Evolutionary conservation across 2,888 invertebrate genomes (phyloP), one percentile per base, ranked within the genome.

Genomic region (Pterostichus niger): DNA sequence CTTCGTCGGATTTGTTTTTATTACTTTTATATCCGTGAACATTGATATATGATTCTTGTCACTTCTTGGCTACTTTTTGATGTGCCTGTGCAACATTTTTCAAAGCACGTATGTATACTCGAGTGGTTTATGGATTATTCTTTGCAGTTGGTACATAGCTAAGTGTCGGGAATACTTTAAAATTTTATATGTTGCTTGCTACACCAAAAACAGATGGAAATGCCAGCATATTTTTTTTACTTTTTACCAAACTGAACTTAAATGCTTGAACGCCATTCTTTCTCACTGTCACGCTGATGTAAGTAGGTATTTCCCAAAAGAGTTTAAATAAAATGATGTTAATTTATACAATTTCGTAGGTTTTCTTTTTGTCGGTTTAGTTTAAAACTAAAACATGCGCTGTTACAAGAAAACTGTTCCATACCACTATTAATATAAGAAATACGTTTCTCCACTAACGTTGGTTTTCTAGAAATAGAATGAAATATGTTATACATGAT

Each of bases 1-100:
- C 68, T 56, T 68, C 68, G 40, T 40, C 13, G 68, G 68, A 71
- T 71, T 71, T 71, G 68, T 71, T 71, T 44, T 71, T 71, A 71
- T 71, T 71, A 44, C 44, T 52, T 75, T 13, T 44, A 33, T 13
- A 75, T 49, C 75, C 31, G 49, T 49, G n/a, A n/a, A 68, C 77
- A 15, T 56, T 79, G 79, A 79, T 64, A 79, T 79, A 79, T 79
- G 79, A 79, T 46, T 64, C 79, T 49, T 64, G 79, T 68, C 68
- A 64, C 79, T 52, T 79, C 79, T 52, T 79, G 49, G 79, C 33
- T 49, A 79, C 64, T 79, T 79, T 64, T 68, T 64, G 79, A 79
- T 64, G 33, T 79, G 68, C 40, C 68, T n/a, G 15, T 33, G 33
- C 49, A 64, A 79, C 59, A 64, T 79, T 46, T 79, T 79, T 64